Percentiles rank a stretch among this genome's conserved stretches.
Conservation (phyloP, 2,797 vertebrate genomes). For the Schizopygopsis malacanthus region DNA sequence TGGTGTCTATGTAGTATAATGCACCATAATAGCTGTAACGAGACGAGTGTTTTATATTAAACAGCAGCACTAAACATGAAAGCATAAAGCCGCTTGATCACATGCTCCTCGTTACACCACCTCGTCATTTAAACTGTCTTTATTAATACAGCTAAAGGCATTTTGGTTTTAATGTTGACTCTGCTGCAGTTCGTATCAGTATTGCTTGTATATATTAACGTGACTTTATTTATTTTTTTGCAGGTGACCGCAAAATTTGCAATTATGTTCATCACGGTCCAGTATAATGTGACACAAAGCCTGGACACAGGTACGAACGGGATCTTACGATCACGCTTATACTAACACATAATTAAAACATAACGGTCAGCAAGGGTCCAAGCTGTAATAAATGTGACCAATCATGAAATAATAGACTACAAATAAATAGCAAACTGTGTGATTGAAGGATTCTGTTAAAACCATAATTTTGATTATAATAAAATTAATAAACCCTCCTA, state of each 20-base stretch:
- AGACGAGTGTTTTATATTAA: background rate
- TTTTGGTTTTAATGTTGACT: background rate
- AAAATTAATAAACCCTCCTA: too few relatives aligned
- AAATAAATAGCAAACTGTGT: background rate
- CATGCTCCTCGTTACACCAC: background rate
- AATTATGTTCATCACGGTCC: slow-evolving; percentile 86
- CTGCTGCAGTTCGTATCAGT: background rate
- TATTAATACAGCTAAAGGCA: background rate
- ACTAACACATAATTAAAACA: too few relatives aligned
- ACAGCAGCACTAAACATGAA: background rate
- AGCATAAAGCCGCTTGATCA: background rate
- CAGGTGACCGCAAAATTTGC: slow-evolving; percentile 82
- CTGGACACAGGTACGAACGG: slow-evolving; percentile 68
- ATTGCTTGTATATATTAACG: background rate
- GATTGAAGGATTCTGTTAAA: background rate
- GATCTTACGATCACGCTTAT: background rate
- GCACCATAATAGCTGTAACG: background rate
- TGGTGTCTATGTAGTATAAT: too few relatives aligned
- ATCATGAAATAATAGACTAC: background rate
- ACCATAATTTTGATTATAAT: too few relatives aligned
- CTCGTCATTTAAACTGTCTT: background rate
- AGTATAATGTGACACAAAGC: slow-evolving; percentile 85
- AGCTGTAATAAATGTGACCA: background rate
- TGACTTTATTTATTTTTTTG: background rate
- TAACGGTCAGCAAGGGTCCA: background rate